Conservation (phyloP, 1,140 invertebrate species). For the Pseudomyrmex flavicornis region DNA sequence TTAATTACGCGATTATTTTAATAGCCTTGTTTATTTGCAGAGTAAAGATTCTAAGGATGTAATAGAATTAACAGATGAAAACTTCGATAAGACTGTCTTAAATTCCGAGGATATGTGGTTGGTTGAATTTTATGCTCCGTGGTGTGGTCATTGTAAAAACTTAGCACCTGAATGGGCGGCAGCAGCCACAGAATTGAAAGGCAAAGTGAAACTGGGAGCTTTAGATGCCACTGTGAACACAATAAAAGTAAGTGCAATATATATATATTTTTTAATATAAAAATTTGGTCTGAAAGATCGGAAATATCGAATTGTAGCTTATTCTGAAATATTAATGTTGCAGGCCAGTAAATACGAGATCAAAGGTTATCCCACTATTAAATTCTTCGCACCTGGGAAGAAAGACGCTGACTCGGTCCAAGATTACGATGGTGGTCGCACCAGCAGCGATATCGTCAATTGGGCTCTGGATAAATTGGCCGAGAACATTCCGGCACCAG, state of each 20-base stretch:
- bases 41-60: constrained; percentile 89
- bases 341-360: constrained; percentile 91
- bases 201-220: constrained; percentile 97
- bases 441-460: constrained; percentile 94
- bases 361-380: constrained; percentile 98
- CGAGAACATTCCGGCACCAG: constrained; percentile 95
- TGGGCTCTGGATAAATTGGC: constrained; percentile 95
- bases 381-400: constrained; percentile 95
- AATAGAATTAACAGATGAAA: constrained; percentile 96
- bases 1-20: not conserved
- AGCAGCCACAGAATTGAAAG: constrained; percentile 97
- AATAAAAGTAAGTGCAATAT: constrained; percentile 85
- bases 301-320: not conserved
- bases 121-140: constrained; percentile 98
- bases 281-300: not conserved
- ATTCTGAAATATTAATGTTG: constrained; percentile 39
- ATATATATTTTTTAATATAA: not conserved
- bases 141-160: constrained; percentile 98
- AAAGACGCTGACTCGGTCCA: constrained; percentile 90
- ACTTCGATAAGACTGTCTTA: constrained; percentile 96
- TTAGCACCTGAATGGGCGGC: constrained; percentile 97
- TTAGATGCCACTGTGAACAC: constrained; percentile 98
- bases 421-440: constrained; percentile 96
- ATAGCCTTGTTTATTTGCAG: constrained; percentile 67
- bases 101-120: constrained; percentile 97